Percentiles rank a stretch among this genome's conserved stretches.
Conservation (phyloP, 2,113 vertebrate species). For the Leptobrachium leishanense region DNA sequence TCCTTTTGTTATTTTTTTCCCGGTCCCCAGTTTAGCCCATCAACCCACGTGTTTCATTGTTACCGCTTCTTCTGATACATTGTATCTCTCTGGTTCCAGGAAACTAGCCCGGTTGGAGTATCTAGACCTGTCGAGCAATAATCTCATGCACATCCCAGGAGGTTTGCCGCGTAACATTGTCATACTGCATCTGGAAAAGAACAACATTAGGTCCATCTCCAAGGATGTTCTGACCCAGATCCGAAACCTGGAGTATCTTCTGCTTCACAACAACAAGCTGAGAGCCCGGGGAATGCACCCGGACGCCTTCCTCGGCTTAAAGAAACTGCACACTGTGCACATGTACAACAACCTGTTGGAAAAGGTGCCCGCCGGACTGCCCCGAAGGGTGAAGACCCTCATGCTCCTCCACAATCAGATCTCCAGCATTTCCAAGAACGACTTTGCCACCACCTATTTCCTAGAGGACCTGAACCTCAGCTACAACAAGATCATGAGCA, state of each 20-base stretch:
- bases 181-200: conserved; percentile 94
- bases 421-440: conserved; percentile 84
- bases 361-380: conserved; percentile 85
- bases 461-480: conserved; percentile 94
- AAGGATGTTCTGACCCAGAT: conserved; percentile 79
- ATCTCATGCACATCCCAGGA: conserved; percentile 82
- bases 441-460: conserved; percentile 85
- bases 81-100: conserved; percentile 60
- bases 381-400: conserved; percentile 88
- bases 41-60: no score
- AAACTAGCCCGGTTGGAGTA: conserved; percentile 89
- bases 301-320: conserved; percentile 86
- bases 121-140: conserved; percentile 96
- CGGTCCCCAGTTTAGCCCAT: no score
- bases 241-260: conserved; percentile 89
- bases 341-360: conserved; percentile 95
- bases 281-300: conserved; percentile 85
- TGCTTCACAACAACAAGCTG: conserved; percentile 93
- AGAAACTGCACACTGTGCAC: conserved; percentile 94
- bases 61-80: no score
- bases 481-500: conserved; percentile 90
- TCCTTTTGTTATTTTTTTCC: no score
- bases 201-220: conserved; percentile 80
- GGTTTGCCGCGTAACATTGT: conserved; percentile 89
- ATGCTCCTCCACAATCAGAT: conserved; percentile 95